Evolutionary conservation across 2,888 invertebrate species (phyloP).

Genomic region (Rhagophthalmus giganteus): DNA sequence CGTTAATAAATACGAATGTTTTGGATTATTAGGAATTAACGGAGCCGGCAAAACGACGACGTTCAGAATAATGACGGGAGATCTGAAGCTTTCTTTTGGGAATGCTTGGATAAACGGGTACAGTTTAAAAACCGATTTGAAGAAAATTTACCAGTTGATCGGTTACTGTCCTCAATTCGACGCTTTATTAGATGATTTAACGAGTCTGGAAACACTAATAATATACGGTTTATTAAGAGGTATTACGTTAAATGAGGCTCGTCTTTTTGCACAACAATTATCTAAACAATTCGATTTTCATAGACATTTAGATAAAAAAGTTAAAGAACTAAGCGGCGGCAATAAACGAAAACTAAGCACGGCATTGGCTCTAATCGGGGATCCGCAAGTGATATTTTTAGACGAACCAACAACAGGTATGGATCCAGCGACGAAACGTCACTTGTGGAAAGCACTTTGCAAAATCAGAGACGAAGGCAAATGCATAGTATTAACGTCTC

Average conservation of each 20-base stretch:
- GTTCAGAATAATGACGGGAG: slow-evolving; percentile 85
- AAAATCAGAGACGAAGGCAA: slow-evolving; percentile 70
- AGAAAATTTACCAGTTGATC: slow-evolving; percentile 63
- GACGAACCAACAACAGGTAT: slow-evolving; percentile 66
- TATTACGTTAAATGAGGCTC: slow-evolving; percentile 47
- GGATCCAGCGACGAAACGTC: slow-evolving; percentile 78
- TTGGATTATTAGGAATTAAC: slow-evolving; percentile 79
- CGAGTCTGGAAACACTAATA: slow-evolving; percentile 58
- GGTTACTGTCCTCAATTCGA: slow-evolving; percentile 65
- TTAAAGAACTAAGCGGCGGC: slow-evolving; percentile 58
- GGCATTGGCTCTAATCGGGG: slow-evolving; percentile 60
- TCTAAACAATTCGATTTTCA: slow-evolving; percentile 54
- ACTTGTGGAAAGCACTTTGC: slow-evolving; percentile 77
- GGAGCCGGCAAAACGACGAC: slow-evolving; percentile 87
- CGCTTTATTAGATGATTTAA: slow-evolving; percentile 60
- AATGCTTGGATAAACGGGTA: slow-evolving; percentile 64
- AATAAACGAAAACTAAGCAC: slow-evolving; percentile 62
- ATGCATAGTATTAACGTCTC: slow-evolving; percentile 80
- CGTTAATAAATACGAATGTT: slow-evolving; percentile 68
- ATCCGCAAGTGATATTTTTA: slow-evolving; percentile 59
- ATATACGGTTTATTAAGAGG: slow-evolving; percentile 60
- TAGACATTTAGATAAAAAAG: slow-evolving; percentile 56
- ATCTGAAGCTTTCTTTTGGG: slow-evolving; percentile 66
- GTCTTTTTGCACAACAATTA: slow-evolving; percentile 47
- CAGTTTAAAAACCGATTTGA: slow-evolving; percentile 58